phyloP scores from a whole-genome alignment of 2,113 vertebrate species.

The Antechinus stuartii region DNA sequence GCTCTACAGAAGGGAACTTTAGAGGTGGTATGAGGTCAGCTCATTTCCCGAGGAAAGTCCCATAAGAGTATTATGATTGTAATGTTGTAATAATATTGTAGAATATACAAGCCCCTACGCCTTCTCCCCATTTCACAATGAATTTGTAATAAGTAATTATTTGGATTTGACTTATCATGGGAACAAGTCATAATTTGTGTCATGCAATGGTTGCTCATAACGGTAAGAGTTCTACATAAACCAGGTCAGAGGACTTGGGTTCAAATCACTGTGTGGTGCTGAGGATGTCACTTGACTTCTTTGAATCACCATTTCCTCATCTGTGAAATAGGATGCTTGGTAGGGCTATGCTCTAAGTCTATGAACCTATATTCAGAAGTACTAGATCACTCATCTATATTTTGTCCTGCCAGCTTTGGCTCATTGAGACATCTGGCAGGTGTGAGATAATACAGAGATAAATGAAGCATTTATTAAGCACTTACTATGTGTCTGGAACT shows the following conservation, averaged over 20 bases:
- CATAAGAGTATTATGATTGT: slow-evolving; percentile 57
- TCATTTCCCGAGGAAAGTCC: slow-evolving; percentile 14
- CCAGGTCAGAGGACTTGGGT: background rate
- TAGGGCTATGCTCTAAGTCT: background rate
- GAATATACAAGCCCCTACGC: slow-evolving; percentile 27
- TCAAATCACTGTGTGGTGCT: background rate
- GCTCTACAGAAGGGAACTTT: slow-evolving; percentile 60
- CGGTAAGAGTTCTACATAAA: background rate
- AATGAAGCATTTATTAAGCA: background rate
- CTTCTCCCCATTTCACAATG: slow-evolving; percentile 61
- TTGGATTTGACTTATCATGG: slow-evolving; percentile 40
- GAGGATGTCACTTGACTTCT: background rate
- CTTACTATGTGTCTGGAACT: background rate
- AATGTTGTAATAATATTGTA: too few relatives aligned
- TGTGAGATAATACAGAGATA: background rate
- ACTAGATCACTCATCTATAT: background rate
- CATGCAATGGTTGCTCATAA: background rate
- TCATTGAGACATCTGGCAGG: background rate
- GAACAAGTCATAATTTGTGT: slow-evolving; percentile 55
- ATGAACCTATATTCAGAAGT: slow-evolving; percentile 49
- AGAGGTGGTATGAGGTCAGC: slow-evolving; percentile 61
- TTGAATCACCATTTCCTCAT: background rate
- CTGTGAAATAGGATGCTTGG: background rate
- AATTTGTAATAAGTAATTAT: slow-evolving; percentile 64
- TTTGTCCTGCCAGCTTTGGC: slow-evolving; percentile 14